Percentiles rank a stretch among this genome's conserved stretches.
These are phyloP conservation scores for Andrena haemorrhoa DNA, from an alignment of 2,888 invertebrate species.

Conservation along the genomic window DNA sequence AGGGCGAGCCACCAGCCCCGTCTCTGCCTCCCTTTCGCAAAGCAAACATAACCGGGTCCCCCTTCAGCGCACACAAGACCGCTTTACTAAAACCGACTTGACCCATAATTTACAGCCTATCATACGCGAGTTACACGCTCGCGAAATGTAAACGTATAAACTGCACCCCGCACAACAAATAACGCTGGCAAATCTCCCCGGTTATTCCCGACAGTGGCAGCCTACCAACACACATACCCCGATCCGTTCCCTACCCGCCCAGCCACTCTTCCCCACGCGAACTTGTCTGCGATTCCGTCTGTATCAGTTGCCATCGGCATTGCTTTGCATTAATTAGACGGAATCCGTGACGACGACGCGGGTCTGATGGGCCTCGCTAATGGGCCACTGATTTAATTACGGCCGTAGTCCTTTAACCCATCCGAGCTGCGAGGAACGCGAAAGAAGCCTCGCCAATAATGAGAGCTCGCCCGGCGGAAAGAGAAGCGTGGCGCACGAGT, in stretches of 20 bases:
- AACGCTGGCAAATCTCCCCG: conserved; percentile 8
- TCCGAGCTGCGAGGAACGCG: conserved; percentile 32
- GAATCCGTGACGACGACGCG: conserved; percentile 78
- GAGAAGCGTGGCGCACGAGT: conserved; percentile 16
- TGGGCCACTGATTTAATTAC: conserved; percentile 81
- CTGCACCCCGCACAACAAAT: neutral
- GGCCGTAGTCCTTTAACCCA: conserved; percentile 69
- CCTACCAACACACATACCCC: conserved; percentile 4
- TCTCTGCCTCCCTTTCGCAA: too few relatives aligned
- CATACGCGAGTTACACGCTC: conserved; percentile 11
- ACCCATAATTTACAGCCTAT: conserved; percentile 2
- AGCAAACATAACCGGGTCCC: too few relatives aligned
- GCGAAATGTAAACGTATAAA: conserved; percentile 15
- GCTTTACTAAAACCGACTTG: conserved; percentile 1
- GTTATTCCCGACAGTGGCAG: neutral
- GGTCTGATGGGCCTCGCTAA: conserved; percentile 77
- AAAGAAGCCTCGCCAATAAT: conserved; percentile 55
- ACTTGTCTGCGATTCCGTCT: conserved; percentile 49
- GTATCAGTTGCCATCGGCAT: conserved; percentile 70
- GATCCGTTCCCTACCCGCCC: conserved; percentile 12
- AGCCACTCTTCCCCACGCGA: neutral
- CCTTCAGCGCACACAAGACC: conserved; percentile 5
- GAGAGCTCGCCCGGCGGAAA: neutral
- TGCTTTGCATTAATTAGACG: conserved; percentile 80
- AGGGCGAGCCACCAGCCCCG: neutral